These are phyloP conservation scores for Candoia aspera DNA, from an alignment of 2,113 vertebrate species.

Conservation along the genomic window DNA sequence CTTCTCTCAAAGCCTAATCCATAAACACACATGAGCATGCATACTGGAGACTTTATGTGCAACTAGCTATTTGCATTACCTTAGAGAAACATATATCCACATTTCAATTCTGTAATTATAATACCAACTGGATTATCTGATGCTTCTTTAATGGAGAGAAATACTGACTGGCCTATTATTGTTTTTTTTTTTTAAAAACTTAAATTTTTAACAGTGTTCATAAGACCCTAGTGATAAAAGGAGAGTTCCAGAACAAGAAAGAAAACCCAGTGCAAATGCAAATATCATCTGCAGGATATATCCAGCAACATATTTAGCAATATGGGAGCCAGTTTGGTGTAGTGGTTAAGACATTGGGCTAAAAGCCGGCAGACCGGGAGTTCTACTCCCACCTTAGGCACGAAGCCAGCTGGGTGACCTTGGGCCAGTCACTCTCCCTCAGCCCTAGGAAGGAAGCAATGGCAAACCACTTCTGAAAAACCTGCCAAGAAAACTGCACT, in stretches of 20 bases:
- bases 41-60: conserved; percentile 8
- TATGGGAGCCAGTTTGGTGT: too few species aligned
- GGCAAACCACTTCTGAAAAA: too few species aligned
- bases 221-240: not conserved
- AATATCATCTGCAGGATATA: too few species aligned
- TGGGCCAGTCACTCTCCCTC: too few species aligned
- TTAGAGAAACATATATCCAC: conserved; percentile 47
- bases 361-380: too few species aligned
- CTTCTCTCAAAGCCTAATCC: conserved; percentile 22
- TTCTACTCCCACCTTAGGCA: too few species aligned
- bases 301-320: not conserved
- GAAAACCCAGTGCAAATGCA: not conserved
- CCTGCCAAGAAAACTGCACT: too few species aligned
- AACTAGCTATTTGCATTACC: conserved; percentile 51
- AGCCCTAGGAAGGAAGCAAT: too few species aligned
- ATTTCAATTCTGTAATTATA: conserved; percentile 51
- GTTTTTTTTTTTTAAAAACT: not conserved
- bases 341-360: too few species aligned
- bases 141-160: conserved; percentile 39
- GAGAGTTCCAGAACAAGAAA: not conserved
- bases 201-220: not conserved
- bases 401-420: too few species aligned
- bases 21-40: not conserved
- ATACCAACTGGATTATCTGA: conserved; percentile 38
- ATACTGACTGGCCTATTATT: conserved; percentile 1